A percentile compares a stretch with the other conserved stretches of the same genome.
Evolutionary conservation across 2,888 invertebrate species (phyloP).

Genomic region (Yponomeuta cagnagella): DNA sequence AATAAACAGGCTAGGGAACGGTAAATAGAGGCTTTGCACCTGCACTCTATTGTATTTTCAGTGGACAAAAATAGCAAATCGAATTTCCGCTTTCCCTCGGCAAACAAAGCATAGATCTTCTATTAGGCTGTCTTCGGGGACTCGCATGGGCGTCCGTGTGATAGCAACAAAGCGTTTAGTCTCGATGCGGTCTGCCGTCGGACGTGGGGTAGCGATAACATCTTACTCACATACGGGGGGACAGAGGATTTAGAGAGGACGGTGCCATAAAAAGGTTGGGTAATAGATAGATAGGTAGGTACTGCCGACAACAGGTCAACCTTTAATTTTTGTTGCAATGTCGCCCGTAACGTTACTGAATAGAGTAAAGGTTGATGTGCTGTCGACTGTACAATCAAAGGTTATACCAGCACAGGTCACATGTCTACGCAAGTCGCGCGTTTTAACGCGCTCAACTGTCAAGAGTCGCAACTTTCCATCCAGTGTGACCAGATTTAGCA

Average conservation of each 20-base stretch:
- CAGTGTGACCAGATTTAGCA: no score
- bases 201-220: slow-evolving; percentile 23
- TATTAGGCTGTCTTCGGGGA: slow-evolving; percentile 17
- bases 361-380: no score
- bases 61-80: not conserved
- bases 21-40: not conserved
- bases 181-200: slow-evolving; percentile 12
- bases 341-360: no score
- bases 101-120: not conserved
- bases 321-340: no score
- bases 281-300: not conserved
- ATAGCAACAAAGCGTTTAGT: slow-evolving; percentile 16
- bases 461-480: no score
- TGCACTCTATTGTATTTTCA: not conserved
- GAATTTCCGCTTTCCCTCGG: not conserved
- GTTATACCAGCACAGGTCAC: no score
- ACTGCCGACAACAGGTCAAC: no score
- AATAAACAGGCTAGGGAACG: not conserved
- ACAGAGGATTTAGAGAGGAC: not conserved
- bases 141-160: slow-evolving; percentile 5
- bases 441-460: no score
- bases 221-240: slow-evolving; percentile 23
- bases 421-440: no score
- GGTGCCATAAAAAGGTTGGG: not conserved
- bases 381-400: no score